These are phyloP conservation scores for Acleris cristana DNA, from an alignment of 2,888 invertebrate species.

Conservation along the genomic window DNA sequence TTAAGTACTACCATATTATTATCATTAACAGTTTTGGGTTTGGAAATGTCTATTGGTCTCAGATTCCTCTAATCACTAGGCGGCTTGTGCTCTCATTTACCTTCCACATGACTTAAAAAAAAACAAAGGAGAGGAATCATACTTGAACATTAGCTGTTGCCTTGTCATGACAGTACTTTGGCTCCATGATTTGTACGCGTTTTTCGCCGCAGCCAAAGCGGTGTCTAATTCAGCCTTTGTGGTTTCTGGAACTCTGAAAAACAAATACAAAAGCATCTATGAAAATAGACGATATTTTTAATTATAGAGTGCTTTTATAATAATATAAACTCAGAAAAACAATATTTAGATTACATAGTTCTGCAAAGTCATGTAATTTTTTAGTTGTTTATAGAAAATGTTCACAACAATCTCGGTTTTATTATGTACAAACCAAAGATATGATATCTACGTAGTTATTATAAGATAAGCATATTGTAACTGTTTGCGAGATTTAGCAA, in stretches of 20 bases:
- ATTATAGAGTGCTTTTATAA: no score
- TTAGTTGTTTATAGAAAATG: background rate
- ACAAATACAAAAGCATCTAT: background rate
- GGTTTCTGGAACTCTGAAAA: slow-evolving; percentile 92
- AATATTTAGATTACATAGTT: no score
- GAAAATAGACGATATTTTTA: background rate
- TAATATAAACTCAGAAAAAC: background rate
- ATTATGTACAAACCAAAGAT: slow-evolving; percentile 27
- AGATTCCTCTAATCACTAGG: no score
- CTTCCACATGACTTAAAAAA: no score
- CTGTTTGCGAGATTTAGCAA: slow-evolving; percentile 47
- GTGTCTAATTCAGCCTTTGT: slow-evolving; percentile 94
- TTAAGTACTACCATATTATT: no score
- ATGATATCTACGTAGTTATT: slow-evolving; percentile 20
- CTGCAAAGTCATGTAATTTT: no score
- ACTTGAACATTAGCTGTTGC: slow-evolving; percentile 96
- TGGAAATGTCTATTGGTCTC: no score
- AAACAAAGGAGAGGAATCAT: slow-evolving; percentile 45
- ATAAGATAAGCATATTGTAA: slow-evolving; percentile 49
- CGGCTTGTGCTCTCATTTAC: no score
- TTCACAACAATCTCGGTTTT: slow-evolving; percentile 2
- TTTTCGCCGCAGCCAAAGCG: slow-evolving; percentile 94
- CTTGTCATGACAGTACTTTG: slow-evolving; percentile 95
- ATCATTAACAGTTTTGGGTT: no score
- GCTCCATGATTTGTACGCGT: slow-evolving; percentile 92